Evolutionary conservation across 1,140 invertebrate genomes (phyloP).

Genomic region (Berghia stephanieae): DNA sequence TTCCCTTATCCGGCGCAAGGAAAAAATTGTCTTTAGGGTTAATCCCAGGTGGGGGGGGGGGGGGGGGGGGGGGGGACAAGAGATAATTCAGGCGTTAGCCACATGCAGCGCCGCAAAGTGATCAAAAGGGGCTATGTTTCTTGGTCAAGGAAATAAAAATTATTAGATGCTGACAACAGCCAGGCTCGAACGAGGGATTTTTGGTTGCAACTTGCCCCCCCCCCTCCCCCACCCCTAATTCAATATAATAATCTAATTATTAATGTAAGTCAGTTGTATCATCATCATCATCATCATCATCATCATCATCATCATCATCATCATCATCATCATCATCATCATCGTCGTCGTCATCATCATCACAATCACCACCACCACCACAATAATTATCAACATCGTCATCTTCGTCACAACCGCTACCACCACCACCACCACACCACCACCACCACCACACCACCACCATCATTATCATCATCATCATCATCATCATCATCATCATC

Average conservation of each 20-base stretch:
- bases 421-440: not conserved
- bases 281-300: constrained; percentile 7
- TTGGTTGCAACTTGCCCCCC: not conserved
- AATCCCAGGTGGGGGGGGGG: no score
- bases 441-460: no score
- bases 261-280: no score
- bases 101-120: no score
- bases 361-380: not conserved
- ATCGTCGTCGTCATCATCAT: constrained; percentile 26
- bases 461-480: no score
- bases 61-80: no score
- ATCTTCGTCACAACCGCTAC: not conserved
- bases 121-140: no score
- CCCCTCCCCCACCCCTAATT: not conserved
- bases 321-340: constrained; percentile 27
- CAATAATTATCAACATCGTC: not conserved
- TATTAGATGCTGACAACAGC: not conserved
- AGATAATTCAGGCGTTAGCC: no score
- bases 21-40: no score
- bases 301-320: constrained; percentile 29
- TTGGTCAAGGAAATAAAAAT: not conserved
- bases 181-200: not conserved
- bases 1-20: not conserved
- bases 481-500: no score
- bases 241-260: not conserved